These are phyloP conservation scores for Perognathus longimembris DNA, from an alignment of 2,113 vertebrate species.

Conservation along the genomic window DNA sequence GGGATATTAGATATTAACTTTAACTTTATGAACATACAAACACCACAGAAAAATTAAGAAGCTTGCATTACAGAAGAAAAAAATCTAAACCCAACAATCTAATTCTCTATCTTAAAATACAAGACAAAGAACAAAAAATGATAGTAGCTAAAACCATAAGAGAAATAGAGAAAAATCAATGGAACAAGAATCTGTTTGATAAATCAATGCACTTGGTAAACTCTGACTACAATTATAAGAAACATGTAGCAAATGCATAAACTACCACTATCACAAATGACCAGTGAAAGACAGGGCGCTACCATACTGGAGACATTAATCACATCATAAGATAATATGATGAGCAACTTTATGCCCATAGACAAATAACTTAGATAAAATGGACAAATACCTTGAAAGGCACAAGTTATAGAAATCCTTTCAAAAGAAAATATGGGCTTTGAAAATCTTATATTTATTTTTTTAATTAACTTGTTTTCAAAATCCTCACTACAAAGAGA, in stretches of 20 bases:
- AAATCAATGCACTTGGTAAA: constrained; percentile 41
- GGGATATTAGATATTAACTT: constrained; percentile 21
- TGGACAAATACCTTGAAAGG: not conserved
- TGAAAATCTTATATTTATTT: not conserved
- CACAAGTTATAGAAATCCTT: not conserved
- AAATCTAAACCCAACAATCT: not conserved
- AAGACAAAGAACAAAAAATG: constrained; percentile 2
- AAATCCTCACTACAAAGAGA: constrained; percentile 29
- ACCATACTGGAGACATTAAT: not conserved
- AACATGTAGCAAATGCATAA: not conserved
- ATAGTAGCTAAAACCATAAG: not conserved
- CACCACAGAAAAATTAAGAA: not conserved
- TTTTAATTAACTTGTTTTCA: constrained; percentile 9
- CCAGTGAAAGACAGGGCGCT: not conserved
- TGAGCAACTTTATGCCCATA: not conserved
- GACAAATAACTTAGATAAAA: not conserved
- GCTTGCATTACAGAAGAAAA: not conserved
- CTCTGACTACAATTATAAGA: not conserved
- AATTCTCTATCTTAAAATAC: not conserved
- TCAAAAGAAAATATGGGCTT: not conserved
- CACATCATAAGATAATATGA: not conserved
- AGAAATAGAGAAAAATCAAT: not conserved
- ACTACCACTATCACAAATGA: not conserved
- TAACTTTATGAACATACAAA: constrained; percentile 53
- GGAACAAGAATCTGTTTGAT: not conserved